A percentile compares a stretch with the other conserved stretches of the same genome.
Evolutionary conservation across 2,888 invertebrate species (phyloP).

Genomic region (Xylophagus ater): DNA sequence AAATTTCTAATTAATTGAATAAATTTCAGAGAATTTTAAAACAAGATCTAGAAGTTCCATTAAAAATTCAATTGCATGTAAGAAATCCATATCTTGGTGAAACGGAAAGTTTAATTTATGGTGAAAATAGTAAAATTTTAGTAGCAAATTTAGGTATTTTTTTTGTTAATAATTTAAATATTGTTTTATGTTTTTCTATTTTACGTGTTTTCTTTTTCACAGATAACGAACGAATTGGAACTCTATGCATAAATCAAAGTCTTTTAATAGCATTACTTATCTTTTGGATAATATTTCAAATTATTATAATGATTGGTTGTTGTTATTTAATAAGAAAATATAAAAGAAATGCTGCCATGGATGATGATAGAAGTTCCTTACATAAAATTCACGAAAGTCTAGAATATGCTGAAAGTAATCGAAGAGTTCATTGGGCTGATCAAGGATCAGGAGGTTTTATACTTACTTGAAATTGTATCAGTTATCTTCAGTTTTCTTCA

Average conservation of each 20-base stretch:
- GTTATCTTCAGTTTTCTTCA: no score
- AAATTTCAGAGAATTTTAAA: slow-evolving; percentile 2
- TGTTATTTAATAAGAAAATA: slow-evolving; percentile 45
- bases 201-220: slow-evolving; percentile 10
- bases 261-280: slow-evolving; percentile 53
- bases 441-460: slow-evolving; percentile 29
- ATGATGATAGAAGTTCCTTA: slow-evolving; percentile 38
- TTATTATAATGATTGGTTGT: slow-evolving; percentile 44
- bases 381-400: slow-evolving; percentile 48
- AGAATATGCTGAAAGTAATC: slow-evolving; percentile 52
- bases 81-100: slow-evolving; percentile 43
- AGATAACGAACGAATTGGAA: slow-evolving; percentile 19
- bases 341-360: slow-evolving; percentile 41
- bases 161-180: slow-evolving; percentile 10
- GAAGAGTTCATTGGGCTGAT: slow-evolving; percentile 62
- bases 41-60: slow-evolving; percentile 32
- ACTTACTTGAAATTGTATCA: no score
- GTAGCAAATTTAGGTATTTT: slow-evolving; percentile 45
- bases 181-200: neutral
- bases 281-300: slow-evolving; percentile 48
- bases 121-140: slow-evolving; percentile 45
- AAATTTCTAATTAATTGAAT: no score
- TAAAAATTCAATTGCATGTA: slow-evolving; percentile 49
- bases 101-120: slow-evolving; percentile 54
- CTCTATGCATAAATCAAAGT: slow-evolving; percentile 52